Percentiles rank a stretch among this genome's conserved stretches.
phyloP scores from a whole-genome alignment of 2,888 invertebrate genomes.

The Hypomecis punctinalis region DNA sequence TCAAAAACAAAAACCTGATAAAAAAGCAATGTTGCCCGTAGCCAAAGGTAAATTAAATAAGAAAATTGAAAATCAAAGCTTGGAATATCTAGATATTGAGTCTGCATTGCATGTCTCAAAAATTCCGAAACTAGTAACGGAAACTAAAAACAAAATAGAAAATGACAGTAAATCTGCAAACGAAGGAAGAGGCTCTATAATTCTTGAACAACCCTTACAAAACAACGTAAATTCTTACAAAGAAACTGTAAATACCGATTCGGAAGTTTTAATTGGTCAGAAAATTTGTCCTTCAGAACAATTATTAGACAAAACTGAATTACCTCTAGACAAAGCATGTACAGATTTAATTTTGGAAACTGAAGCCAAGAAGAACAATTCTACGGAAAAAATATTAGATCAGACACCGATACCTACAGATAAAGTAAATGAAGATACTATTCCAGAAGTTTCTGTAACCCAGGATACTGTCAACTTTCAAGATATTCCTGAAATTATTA shows the following conservation, averaged over 20 bases:
- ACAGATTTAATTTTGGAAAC: not conserved
- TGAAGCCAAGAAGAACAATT: not conserved
- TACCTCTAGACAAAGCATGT: not conserved
- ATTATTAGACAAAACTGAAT: not conserved
- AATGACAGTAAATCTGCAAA: not conserved
- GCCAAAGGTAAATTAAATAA: not conserved
- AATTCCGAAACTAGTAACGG: constrained; percentile 45
- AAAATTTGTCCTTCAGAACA: not conserved
- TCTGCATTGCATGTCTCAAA: constrained; percentile 51
- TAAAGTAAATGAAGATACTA: not conserved
- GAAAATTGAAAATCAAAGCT: constrained; percentile 7
- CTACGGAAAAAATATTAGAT: not conserved
- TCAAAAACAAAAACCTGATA: constrained; percentile 3
- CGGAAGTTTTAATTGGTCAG: not conserved
- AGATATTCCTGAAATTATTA: not conserved
- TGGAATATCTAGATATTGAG: constrained; percentile 51
- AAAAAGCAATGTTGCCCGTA: constrained; percentile 7
- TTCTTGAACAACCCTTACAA: not conserved
- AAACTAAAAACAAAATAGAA: not conserved
- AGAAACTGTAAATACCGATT: not conserved
- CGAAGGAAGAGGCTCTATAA: not conserved
- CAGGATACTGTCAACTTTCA: not conserved
- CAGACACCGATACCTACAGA: not conserved
- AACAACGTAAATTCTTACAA: not conserved
- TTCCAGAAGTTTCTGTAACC: not conserved